These are phyloP conservation scores for Empidonax traillii DNA, from an alignment of 2,113 vertebrate genomes.

Conservation along the genomic window DNA sequence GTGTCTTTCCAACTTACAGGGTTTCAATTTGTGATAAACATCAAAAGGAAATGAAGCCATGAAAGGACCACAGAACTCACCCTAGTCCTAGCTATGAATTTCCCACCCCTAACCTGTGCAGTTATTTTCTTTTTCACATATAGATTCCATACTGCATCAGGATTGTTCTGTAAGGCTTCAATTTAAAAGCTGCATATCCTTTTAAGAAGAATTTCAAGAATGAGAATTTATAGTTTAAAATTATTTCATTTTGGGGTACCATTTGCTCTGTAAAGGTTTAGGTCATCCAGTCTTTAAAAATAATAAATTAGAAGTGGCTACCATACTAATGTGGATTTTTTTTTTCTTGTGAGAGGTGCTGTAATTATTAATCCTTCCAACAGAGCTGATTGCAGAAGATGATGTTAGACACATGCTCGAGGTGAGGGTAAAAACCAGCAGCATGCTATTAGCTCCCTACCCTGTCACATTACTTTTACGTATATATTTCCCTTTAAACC, in stretches of 20 bases:
- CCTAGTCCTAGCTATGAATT: neutral
- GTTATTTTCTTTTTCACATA: neutral
- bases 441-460: neutral
- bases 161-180: neutral
- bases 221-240: neutral
- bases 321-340: neutral
- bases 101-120: neutral
- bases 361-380: neutral
- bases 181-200: neutral
- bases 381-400: neutral
- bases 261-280: neutral
- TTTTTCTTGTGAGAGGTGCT: neutral
- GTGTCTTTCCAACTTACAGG: neutral
- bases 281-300: neutral
- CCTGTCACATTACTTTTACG: neutral
- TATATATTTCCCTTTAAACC: neutral
- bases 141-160: neutral
- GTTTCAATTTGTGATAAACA: neutral
- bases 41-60: neutral
- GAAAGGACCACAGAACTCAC: neutral
- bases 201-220: neutral
- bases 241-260: neutral
- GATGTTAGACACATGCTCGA: neutral
- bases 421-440: neutral
- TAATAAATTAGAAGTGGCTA: neutral